phyloP scores from a whole-genome alignment of 2,888 invertebrate species.

The Ditylenchus weischeri region DNA sequence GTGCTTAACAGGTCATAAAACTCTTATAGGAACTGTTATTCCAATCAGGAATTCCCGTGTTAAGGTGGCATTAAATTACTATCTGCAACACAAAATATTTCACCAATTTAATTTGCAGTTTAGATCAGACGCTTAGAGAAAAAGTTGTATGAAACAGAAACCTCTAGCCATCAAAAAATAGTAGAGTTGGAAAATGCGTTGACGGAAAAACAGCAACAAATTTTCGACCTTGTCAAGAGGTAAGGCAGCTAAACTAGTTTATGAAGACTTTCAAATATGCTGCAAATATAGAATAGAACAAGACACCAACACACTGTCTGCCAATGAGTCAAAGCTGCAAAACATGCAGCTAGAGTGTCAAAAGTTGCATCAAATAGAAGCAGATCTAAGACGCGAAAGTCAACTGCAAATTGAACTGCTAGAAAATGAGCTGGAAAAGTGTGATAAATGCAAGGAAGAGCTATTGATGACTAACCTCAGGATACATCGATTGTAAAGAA shows the following conservation, averaged over 20 bases:
- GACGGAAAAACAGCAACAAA: neutral
- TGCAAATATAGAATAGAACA: no score
- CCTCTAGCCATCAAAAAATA: neutral
- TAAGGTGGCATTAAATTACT: no score
- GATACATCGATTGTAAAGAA: no score
- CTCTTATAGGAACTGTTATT: no score
- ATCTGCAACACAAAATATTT: no score
- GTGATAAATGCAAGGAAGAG: slow-evolving; percentile 17
- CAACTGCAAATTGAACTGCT: neutral
- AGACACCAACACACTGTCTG: no score
- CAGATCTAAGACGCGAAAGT: no score
- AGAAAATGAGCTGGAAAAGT: slow-evolving; percentile 7
- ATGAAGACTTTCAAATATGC: no score
- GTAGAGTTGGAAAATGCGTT: neutral
- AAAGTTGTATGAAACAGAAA: neutral
- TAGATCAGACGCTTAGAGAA: neutral
- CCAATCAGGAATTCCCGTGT: no score
- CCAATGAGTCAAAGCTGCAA: slow-evolving; percentile 8
- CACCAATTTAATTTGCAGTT: neutral
- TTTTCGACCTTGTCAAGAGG: neutral
- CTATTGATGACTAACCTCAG: slow-evolving; percentile 15
- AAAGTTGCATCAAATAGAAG: slow-evolving; percentile 17
- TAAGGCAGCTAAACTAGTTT: no score
- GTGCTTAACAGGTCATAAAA: no score
- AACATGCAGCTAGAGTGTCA: slow-evolving; percentile 23